Evolutionary conservation across 2,888 invertebrate species (phyloP).

Genomic region (Drosophila percnosoma): DNA sequence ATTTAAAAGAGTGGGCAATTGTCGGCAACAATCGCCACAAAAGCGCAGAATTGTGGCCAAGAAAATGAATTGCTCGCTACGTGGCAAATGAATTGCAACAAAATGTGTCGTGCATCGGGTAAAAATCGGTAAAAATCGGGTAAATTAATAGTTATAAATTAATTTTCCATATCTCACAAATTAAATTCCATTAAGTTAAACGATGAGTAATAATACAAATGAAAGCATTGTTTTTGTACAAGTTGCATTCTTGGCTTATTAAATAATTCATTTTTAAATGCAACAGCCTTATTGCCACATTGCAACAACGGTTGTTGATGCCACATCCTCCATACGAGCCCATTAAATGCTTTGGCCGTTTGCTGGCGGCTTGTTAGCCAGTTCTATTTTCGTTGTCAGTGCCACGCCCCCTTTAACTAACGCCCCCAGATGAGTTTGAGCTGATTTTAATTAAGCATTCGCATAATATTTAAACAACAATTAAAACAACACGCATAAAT

Average conservation of each 20-base stretch:
- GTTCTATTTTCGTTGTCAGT: not conserved
- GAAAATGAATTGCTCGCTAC: conserved; percentile 10
- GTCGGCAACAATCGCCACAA: conserved; percentile 9
- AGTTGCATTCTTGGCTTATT: conserved; percentile 23
- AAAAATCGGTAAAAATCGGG: no score
- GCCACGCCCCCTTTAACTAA: not conserved
- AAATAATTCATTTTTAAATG: conserved; percentile 50
- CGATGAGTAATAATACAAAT: conserved; percentile 10
- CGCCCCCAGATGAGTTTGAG: conserved; percentile 44
- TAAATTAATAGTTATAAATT: not conserved
- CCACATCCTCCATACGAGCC: not conserved
- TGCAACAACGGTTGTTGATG: conserved; percentile 13
- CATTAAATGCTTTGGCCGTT: not conserved
- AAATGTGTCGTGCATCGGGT: not conserved
- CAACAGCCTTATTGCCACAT: conserved; percentile 24
- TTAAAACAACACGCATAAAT: conserved; percentile 65
- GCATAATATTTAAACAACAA: conserved; percentile 65
- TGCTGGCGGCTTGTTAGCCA: not conserved
- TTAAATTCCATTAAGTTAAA: conserved; percentile 34
- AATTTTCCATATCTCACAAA: conserved; percentile 14
- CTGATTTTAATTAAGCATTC: conserved; percentile 72
- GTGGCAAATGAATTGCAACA: conserved; percentile 7
- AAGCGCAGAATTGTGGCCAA: conserved; percentile 10
- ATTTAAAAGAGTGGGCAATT: not conserved
- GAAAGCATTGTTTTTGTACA: not conserved